Evolutionary conservation across 2,113 vertebrate species (phyloP), one percentile per base, ranked within the genome.

Genomic region (Petrocephalus zakoni): DNA sequence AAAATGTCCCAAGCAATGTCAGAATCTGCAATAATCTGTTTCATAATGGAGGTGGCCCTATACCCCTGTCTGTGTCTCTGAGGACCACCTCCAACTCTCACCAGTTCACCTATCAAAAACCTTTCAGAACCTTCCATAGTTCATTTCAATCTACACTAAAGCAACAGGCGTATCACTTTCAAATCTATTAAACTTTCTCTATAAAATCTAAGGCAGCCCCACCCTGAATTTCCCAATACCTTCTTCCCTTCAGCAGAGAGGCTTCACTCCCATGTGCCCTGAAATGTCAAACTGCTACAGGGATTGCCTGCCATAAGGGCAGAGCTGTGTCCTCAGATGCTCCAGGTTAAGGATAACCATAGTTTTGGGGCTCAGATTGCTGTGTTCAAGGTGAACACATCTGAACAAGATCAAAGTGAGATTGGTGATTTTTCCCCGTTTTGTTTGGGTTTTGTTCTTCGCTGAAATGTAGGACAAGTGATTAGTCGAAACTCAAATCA

Each of bases 401-500:
- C 22, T 25, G 49, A 55, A 25, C 46, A 52, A 25, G 75, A 88
- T 49, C 49, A 56, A 85, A 83, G 46, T 49, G 49, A 83, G 68
- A 52, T 64, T 86, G 21, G 37, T 17, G 51, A 88, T 72, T 88
- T 90, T 19, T 78, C 19, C 42, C 42, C 42, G 29, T 88, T 88
- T 78, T n/a, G 86, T 87, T 85, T 89, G 61, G 72, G 89, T 93
- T 92, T 94, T 91, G 19, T 82, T 90, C 78, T 88, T 68, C 88
- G 93, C 90, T 91, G 91, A 86, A 87, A 78, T 49, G 87, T 92
- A 88, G 82, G 68, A 92, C 89, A 91, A 90, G 91, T 64, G 53
- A 87, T 92, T 93, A 90, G 91, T 90, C 93, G 85, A 90, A 91
- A 93, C 92, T 91, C 90, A 90, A 93, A 94, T 93, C 93, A 96